A percentile compares a stretch with the other conserved stretches of the same genome.
Evolutionary conservation across 2,888 invertebrate genomes (phyloP).

Genomic region (Glyphotaelius pellucidus): DNA sequence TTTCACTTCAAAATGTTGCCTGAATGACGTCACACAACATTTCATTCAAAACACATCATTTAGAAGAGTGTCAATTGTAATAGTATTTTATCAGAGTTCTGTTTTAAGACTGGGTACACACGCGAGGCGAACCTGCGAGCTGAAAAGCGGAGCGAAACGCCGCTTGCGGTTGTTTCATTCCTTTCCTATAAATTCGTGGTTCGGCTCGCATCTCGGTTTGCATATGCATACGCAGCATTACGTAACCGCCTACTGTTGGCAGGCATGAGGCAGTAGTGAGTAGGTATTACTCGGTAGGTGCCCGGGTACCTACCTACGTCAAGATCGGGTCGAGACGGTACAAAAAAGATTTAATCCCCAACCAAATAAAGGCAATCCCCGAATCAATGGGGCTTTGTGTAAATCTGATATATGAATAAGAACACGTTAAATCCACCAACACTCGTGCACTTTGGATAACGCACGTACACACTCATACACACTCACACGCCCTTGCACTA

Average conservation of each 20-base stretch:
- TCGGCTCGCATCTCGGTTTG: too few relatives aligned
- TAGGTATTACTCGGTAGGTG: not conserved
- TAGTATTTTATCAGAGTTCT: not conserved
- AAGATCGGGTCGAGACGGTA: conserved; percentile 49
- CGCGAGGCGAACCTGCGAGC: too few relatives aligned
- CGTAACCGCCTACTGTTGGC: not conserved
- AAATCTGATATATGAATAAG: conserved; percentile 64
- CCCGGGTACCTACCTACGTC: not conserved
- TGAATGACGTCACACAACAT: not conserved
- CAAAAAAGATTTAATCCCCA: conserved; percentile 68
- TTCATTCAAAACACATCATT: not conserved
- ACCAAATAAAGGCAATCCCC: conserved; percentile 47
- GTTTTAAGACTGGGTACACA: not conserved
- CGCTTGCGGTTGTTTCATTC: too few relatives aligned
- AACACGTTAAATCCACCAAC: conserved; percentile 70
- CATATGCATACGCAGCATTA: not conserved
- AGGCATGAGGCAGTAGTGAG: not conserved
- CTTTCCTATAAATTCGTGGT: too few relatives aligned
- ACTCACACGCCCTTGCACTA: conserved; percentile 67
- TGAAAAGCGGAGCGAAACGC: too few relatives aligned
- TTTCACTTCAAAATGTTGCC: not conserved
- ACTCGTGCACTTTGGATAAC: conserved; percentile 67
- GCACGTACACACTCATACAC: conserved; percentile 67
- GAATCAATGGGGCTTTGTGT: conserved; percentile 48
- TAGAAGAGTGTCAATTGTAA: not conserved